phyloP scores from a whole-genome alignment of 2,113 vertebrate genomes.

The pig (Sus scrofa) region T2T-Sscrofa CM000827.6:95206501-95207000 shows the following conservation, averaged over 20 bases:
- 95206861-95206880: conserved; percentile 32
- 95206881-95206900: conserved; percentile 26
- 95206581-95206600: no score
- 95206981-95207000: conserved; percentile 26
- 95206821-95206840: background rate
- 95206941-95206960: conserved; percentile 41
- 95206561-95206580: no score
- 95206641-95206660: background rate
- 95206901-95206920: background rate
- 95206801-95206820: conserved; percentile 6
- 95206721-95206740: background rate
- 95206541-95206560: no score
- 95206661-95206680: background rate
- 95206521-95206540: no score
- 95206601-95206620: background rate
- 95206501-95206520: no score
- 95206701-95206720: background rate
- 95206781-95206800: conserved; percentile 43
- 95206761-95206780: background rate
- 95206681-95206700: background rate
- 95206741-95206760: background rate
- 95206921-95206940: conserved; percentile 26
- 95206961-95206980: background rate
- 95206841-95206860: conserved; percentile 45
- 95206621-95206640: background rate